Evolutionary conservation across 2,113 vertebrate genomes (phyloP).

Genomic region (Salvator merianae): DNA sequence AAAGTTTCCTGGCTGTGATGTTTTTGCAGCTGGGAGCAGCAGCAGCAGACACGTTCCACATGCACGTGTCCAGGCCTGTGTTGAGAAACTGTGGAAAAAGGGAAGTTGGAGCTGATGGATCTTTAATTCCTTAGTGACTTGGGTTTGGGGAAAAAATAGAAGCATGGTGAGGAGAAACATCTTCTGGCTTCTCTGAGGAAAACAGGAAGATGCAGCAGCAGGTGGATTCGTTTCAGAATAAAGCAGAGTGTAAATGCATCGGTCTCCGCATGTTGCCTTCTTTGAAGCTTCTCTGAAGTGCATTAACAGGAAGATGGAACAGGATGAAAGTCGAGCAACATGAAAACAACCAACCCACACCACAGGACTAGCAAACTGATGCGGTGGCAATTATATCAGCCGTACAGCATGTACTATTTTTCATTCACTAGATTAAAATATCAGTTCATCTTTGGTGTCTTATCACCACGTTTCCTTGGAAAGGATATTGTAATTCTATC

Average conservation of each 20-base stretch:
- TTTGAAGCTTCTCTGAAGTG: neutral
- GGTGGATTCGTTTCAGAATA: neutral
- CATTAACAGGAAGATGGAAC: too few relatives aligned
- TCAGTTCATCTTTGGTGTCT: slow-evolving; percentile 27
- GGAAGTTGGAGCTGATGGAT: too few relatives aligned
- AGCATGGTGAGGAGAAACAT: neutral
- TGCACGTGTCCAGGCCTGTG: too few relatives aligned
- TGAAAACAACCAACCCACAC: too few relatives aligned
- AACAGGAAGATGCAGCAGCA: neutral
- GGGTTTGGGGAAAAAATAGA: neutral
- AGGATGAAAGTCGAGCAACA: neutral
- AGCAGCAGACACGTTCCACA: too few relatives aligned
- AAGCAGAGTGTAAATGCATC: too few relatives aligned
- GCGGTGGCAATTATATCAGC: neutral
- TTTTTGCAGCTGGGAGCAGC: too few relatives aligned
- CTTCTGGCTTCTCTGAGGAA: neutral
- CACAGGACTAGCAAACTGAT: neutral
- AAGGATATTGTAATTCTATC: slow-evolving; percentile 30
- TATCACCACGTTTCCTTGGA: slow-evolving; percentile 33
- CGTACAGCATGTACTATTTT: slow-evolving; percentile 22
- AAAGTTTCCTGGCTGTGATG: too few relatives aligned
- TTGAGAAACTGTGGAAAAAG: too few relatives aligned
- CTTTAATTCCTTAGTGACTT: neutral
- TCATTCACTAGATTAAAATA: neutral
- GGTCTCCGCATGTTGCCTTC: neutral